phyloP scores from a whole-genome alignment of 2,888 invertebrate genomes.

The Papilio demoleus region DNA sequence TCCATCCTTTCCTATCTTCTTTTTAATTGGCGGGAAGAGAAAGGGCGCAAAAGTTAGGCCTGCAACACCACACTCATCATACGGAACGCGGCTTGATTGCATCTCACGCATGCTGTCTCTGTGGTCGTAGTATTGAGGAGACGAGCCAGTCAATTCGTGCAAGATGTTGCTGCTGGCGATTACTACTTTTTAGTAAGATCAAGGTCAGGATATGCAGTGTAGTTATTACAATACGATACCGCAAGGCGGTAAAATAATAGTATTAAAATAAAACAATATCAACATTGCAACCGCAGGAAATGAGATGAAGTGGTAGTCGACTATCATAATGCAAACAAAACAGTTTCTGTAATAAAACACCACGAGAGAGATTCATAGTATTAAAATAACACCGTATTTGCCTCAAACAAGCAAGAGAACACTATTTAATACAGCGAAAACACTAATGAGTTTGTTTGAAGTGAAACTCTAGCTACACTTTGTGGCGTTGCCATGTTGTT shows the following conservation, averaged over 20 bases:
- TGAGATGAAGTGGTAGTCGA: constrained; percentile 24
- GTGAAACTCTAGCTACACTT: constrained; percentile 44
- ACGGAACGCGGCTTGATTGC: too few relatives aligned
- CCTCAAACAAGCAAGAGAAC: constrained; percentile 41
- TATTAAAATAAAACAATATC: constrained; percentile 6
- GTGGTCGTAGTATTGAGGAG: too few relatives aligned
- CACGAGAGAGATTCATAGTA: constrained; percentile 28
- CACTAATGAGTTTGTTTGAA: constrained; percentile 51
- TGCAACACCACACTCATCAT: too few relatives aligned
- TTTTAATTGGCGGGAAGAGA: too few relatives aligned
- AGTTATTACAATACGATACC: not conserved
- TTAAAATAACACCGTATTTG: constrained; percentile 41
- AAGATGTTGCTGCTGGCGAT: too few relatives aligned
- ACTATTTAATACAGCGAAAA: constrained; percentile 48
- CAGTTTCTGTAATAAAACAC: constrained; percentile 38
- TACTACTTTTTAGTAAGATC: too few relatives aligned
- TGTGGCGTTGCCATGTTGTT: constrained; percentile 45
- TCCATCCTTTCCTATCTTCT: too few relatives aligned
- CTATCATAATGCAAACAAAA: constrained; percentile 38
- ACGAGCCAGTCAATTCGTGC: too few relatives aligned
- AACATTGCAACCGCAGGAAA: constrained; percentile 26
- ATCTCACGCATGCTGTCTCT: too few relatives aligned
- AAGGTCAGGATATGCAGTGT: not conserved
- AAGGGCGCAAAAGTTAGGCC: too few relatives aligned
- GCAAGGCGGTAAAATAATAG: not conserved